Base-by-base conservation (phyloP, 2,113 vertebrate genomes). In the Marmota flaviventris region DNA sequence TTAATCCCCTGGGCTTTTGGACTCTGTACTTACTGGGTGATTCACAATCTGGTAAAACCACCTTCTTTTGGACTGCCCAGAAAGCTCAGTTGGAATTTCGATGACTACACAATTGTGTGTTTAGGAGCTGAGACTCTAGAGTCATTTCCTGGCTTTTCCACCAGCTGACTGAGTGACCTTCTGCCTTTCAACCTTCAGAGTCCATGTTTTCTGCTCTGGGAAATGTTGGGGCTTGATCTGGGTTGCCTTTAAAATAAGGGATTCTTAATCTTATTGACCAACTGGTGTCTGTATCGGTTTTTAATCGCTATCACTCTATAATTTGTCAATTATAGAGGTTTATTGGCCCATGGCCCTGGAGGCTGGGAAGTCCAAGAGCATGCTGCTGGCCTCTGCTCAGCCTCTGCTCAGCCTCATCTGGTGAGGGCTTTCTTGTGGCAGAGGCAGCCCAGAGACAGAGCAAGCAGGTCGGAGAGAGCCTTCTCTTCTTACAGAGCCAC, bases 11-110 rank as follows among this genome's bases (percentile, higher is more conserved):
- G 63, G 75, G 90, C 75, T 92, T 84, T 90, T 82, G 61, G 67
- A 77, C 88, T 93, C 32, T 70, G 58, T 90, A 34, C 79, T 97
- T 92, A 92, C 51, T 63, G 78, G 75, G 42, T 97, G 93, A 96
- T 85, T 97, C 91, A 95, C 63, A 45, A 32, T 67, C 58, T 32
- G 18, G 82, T 94, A 82, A 89, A 96, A 94, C 91, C 24, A 24
- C 78, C 94, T 70, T 48, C 82, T 92, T 88, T 96, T 5, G 0
- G 27, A 29, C 56, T 27, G 42, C 78, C 76, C 77, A 91, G 82
- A 78, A 90, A 89, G 78, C 85, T 69, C 22, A 73, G 61, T 4
- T 89, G 93, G 84, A 83, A 79, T 88, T 93, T 85, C 72, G 82
- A 94, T 83, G 89, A 89, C 82, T 85, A 12, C 10, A 25, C 37